phyloP scores from a whole-genome alignment of 2,888 invertebrate species.

The Vanessa cardui region DNA sequence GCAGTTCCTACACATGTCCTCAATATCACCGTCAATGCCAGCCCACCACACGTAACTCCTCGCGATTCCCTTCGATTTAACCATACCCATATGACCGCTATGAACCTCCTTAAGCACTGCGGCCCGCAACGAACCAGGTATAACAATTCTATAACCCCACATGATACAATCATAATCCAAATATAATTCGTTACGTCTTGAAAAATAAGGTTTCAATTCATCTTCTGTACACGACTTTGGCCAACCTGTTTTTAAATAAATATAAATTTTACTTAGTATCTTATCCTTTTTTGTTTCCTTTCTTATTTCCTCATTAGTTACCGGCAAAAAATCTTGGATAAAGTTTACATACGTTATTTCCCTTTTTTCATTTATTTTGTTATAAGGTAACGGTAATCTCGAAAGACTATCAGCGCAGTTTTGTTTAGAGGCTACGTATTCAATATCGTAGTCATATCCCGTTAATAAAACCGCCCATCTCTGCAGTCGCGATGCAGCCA shows the following conservation, averaged over 20 bases:
- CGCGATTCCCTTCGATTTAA: constrained; percentile 3
- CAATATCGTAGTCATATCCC: constrained; percentile 46
- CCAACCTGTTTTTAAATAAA: constrained; percentile 4
- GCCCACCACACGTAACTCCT: constrained; percentile 12
- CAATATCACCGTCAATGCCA: neutral
- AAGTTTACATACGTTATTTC: constrained; percentile 1
- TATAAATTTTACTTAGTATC: constrained; percentile 11
- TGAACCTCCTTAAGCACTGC: neutral
- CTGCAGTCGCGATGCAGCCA: constrained; percentile 42
- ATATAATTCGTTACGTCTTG: neutral
- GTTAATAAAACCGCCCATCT: constrained; percentile 49
- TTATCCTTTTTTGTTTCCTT: neutral
- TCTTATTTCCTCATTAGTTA: neutral
- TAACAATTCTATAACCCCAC: constrained; percentile 6
- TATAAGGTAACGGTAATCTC: constrained; percentile 2
- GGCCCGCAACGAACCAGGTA: neutral
- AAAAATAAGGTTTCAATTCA: constrained; percentile 3
- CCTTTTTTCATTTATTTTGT: neutral
- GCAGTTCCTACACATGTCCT: neutral
- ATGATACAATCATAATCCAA: neutral
- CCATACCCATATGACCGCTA: constrained; percentile 1
- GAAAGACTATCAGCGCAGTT: constrained; percentile 21
- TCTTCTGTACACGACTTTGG: neutral
- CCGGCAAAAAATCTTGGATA: no score
- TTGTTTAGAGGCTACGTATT: constrained; percentile 2